Base-by-base conservation (phyloP, 2,797 vertebrate species). In the Scomberomorus guttatus region DNA sequence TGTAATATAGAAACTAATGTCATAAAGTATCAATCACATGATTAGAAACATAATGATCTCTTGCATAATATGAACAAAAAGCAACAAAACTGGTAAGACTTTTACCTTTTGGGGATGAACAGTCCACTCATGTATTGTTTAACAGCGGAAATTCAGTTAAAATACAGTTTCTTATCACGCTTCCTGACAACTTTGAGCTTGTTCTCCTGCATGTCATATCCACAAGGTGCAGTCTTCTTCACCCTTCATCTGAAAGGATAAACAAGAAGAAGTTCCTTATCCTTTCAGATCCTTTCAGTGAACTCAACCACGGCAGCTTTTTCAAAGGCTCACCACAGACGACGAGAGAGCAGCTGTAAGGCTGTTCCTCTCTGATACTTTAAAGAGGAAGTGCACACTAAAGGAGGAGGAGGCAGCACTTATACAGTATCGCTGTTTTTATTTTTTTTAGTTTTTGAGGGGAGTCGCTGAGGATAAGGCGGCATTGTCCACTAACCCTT, bases 301-400 rank as follows among this genome's bases (percentile, higher is more conserved):
- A 52, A 52, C 42, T 52, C 24, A 12, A 15, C 25, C 27, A 27
- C 77, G 10, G 51, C 72, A 55, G 74, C 72, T 62, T 63, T 58
- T 54, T 59, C 44, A 68, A 73, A 66, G 12, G 48, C 54, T 46
- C 44, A 17, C 29, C 39, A 22, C 52, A 59, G 52, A 72, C 61
- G 24, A 39, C 22, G 20, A 60, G 44, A 62, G 63, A 73, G 81
- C 5, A 44, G 51, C 27, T 27, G 50, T 25, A 2, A 22, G 64
- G 10, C 73, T 69, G 66, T 37, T 79, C 59, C 80, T 81, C 85
- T 70, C 59, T 12, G 60, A 73, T 42, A 29, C 81, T 83, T 86
- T 86, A 86, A 90, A 93, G 90, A 80, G 91, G 91, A 91, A 89
- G 92, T 83, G 42, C 42, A 12, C 46, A 46, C 39, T 72, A 62